Evolutionary conservation across 64 coral and sea anemone genomes (phyloP), one percentile per base, ranked within the genome.

Genomic region (Montipora cactus): DNA sequence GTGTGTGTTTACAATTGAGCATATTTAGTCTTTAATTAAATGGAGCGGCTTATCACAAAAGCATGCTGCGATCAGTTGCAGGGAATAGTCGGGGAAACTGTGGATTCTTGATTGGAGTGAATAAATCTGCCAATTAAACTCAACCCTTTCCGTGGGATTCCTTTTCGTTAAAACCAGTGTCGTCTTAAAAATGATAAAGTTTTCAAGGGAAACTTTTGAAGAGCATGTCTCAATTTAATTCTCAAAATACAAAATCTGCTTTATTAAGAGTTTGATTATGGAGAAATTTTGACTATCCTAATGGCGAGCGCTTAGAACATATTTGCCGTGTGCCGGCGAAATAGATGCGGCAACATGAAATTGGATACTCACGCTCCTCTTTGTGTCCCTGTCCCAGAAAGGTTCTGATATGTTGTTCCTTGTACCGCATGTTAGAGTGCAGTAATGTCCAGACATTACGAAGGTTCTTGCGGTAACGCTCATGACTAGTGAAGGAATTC

Each of bases 331-430:
- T 80, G 87, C 92, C 89, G 70, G 87, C 61, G 49, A 49, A 80
- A 83, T 90, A 77, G 52, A 57, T 37, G 37, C 37, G 37, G 37
- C 37, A 37, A 37, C 37, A 37, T 37, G 37, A 94, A 89, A 69
- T 61, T 77, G 50, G 44, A 61, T 89, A 99, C 98, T 99, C 89
- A 99, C 98, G 89, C 45, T 99, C 98, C 46, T 92, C 79, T 10
- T 70, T 75, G 44, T 89, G 92, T 44, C 93, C 92, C 80, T 95
- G 93, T 67, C 98, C 89, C 61, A 92, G 91, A 50, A 99, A 99
- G 49, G 95, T 95, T 18, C 87, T 76, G 75, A 99, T 99, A 12
- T 92, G 75, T 3, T 96, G 70, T 23, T 86, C 87, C 59, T 89
- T 92, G 87, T 96, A 99, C n/a, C 92, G 82, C 64, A 93, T 94